Base-by-base conservation (phyloP, 1,140 invertebrate genomes). In the Vanessa tameamea region DNA sequence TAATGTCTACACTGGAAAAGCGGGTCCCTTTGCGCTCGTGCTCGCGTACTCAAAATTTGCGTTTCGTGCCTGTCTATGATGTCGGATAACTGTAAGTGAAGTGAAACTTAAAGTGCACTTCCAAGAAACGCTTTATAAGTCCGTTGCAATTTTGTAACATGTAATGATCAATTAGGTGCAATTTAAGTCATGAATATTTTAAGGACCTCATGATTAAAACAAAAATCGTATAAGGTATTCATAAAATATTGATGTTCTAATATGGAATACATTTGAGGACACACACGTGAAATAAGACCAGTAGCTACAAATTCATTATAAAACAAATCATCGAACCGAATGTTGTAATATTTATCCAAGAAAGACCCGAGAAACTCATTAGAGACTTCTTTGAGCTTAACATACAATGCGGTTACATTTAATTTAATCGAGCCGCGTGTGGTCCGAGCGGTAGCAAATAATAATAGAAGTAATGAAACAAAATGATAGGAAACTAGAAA, bases 1-100 rank as follows among this genome's bases (percentile, higher is more conserved):
- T 91, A 89, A 90, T 90, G 86, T 91, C 88, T 90, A 91, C 87
- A 90, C 82, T 83, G 87, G 81, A 82, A 87, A 88, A 89, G 83
- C 85, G 81, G 72, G 74, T 65, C 76, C 74, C 72, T 78, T 80
- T 77, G 66, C 69, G 61, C 50, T 64, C 69, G 50, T 53, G 68
- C 67, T 74, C 68, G 64, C 59, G 70, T 73, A 76, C 70, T 75
- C 64, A 69, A 74, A 75, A 76, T 71, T 76, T 64, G 48, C 50
- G 47, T 70, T 71, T 67, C 63, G 47, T 75, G 68, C 66, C 55
- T 47, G 31, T 68, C 74, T 76, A 72, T 64, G 64, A 75, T 23
- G 67, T 2, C 63, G 14, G 50, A 43, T 76, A 76, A 64, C 69
- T 61, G 64, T 72, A 64, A 43, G 68, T 50, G 37, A 63, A 51